Percentiles rank a stretch among this genome's conserved stretches.
Conservation (phyloP, 2,888 invertebrate genomes). For the Drosophila putrida region DNA sequence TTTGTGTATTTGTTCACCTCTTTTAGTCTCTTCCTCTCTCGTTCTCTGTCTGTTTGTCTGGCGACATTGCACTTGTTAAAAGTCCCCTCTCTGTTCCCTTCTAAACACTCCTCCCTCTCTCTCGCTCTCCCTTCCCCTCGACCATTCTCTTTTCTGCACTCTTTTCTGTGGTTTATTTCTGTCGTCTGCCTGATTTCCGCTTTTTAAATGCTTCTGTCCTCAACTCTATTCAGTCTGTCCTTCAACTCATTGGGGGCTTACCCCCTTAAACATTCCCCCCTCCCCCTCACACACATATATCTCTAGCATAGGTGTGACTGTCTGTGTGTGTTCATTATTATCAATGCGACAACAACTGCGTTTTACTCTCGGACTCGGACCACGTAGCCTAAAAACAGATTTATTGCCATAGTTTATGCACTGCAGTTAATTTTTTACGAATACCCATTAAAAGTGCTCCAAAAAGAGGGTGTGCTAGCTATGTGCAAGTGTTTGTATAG, state of each 20-base stretch:
- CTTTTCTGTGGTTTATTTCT: slow-evolving; percentile 64
- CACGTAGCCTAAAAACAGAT: slow-evolving; percentile 56
- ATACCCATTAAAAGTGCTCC: slow-evolving; percentile 1
- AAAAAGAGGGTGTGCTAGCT: background rate
- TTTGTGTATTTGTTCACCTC: slow-evolving; percentile 4
- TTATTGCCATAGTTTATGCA: slow-evolving; percentile 63
- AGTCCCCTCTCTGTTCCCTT: background rate
- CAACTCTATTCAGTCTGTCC: slow-evolving; percentile 45
- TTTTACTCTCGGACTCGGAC: slow-evolving; percentile 9
- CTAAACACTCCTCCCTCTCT: background rate
- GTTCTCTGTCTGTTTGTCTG: slow-evolving; percentile 12
- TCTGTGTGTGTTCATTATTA: slow-evolving; percentile 33
- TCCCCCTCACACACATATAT: slow-evolving; percentile 9
- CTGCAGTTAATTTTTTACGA: slow-evolving; percentile 52
- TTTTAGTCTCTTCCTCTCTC: slow-evolving; percentile 1
- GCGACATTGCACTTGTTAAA: slow-evolving; percentile 45
- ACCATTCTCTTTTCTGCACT: slow-evolving; percentile 11
- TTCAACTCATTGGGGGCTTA: slow-evolving; percentile 36
- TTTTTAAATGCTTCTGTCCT: slow-evolving; percentile 74
- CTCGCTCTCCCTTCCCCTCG: background rate
- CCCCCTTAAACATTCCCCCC: background rate
- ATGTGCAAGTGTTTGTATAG: background rate
- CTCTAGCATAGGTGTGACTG: background rate
- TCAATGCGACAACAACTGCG: slow-evolving; percentile 41
- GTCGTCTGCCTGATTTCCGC: slow-evolving; percentile 77